These are phyloP conservation scores for Amblyopsis hoosieri DNA, from an alignment of 2,797 vertebrate species.

Conservation along the genomic window DNA sequence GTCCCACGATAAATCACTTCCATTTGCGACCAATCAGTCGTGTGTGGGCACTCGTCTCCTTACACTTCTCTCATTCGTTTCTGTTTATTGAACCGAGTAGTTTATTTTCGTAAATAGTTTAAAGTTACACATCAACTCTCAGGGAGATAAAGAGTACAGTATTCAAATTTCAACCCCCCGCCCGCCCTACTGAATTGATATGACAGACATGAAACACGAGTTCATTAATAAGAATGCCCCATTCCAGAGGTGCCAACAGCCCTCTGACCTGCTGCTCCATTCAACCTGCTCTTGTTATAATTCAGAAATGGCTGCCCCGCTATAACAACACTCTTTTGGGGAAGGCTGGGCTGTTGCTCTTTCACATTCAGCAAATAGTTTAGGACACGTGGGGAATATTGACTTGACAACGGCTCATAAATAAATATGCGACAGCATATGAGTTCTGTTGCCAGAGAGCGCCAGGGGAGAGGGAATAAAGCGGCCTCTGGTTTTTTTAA, in stretches of 20 bases:
- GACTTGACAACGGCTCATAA: conserved; percentile 76
- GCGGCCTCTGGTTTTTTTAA: conserved; percentile 31
- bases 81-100: conserved; percentile 52
- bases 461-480: conserved; percentile 38
- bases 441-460: conserved; percentile 47
- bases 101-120: conserved; percentile 51
- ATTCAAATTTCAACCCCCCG: conserved; percentile 27
- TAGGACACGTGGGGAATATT: conserved; percentile 63
- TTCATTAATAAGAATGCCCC: conserved; percentile 69
- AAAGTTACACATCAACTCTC: conserved; percentile 46
- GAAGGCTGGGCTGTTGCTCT: conserved; percentile 71
- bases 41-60: conserved; percentile 39
- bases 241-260: conserved; percentile 52
- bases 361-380: conserved; percentile 78
- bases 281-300: conserved; percentile 67
- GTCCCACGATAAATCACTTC: conserved; percentile 44
- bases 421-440: conserved; percentile 69
- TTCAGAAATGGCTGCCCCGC: conserved; percentile 56
- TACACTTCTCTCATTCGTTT: conserved; percentile 48
- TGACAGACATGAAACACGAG: conserved; percentile 71
- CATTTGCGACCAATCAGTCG: conserved; percentile 30
- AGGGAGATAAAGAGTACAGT: conserved; percentile 22
- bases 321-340: conserved; percentile 64
- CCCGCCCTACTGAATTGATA: conserved; percentile 39
- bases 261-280: conserved; percentile 45